These are phyloP conservation scores for Pegoplata infirma DNA, from an alignment of 2,888 invertebrate genomes.

Conservation along the genomic window DNA sequence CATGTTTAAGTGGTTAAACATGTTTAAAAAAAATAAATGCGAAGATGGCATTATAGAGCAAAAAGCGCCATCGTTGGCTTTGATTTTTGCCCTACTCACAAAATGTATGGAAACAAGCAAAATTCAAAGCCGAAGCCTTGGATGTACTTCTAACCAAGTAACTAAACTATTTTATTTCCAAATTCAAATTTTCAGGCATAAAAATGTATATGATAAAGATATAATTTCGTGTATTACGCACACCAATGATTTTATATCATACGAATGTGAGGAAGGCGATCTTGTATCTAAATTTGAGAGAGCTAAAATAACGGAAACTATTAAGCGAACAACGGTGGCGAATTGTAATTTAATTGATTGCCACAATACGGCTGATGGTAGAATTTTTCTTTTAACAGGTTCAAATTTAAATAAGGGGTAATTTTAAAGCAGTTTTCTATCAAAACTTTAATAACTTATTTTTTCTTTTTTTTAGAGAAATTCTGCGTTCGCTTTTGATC, in stretches of 20 bases:
- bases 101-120: too few species aligned
- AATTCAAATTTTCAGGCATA: conserved; percentile 69
- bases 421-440: conserved; percentile 63
- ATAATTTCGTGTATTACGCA: conserved; percentile 84
- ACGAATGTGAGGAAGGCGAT: conserved; percentile 83
- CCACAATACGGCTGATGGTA: conserved; percentile 78
- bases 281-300: conserved; percentile 81
- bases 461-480: conserved; percentile 72
- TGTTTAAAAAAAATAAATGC: too few species aligned
- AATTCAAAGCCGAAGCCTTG: too few species aligned
- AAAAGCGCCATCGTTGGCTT: too few species aligned
- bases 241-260: conserved; percentile 84
- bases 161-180: too few species aligned
- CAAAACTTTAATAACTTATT: neutral
- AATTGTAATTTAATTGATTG: conserved; percentile 83
- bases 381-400: conserved; percentile 82
- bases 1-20: too few species aligned
- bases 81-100: too few species aligned
- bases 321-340: conserved; percentile 81
- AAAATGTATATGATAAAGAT: conserved; percentile 76
- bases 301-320: conserved; percentile 79
- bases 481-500: conserved; percentile 79
- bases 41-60: too few species aligned
- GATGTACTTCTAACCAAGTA: too few species aligned
- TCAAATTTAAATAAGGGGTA: conserved; percentile 82